Base-by-base conservation (phyloP, 1,140 invertebrate species). In the Ericerus pela region DNA sequence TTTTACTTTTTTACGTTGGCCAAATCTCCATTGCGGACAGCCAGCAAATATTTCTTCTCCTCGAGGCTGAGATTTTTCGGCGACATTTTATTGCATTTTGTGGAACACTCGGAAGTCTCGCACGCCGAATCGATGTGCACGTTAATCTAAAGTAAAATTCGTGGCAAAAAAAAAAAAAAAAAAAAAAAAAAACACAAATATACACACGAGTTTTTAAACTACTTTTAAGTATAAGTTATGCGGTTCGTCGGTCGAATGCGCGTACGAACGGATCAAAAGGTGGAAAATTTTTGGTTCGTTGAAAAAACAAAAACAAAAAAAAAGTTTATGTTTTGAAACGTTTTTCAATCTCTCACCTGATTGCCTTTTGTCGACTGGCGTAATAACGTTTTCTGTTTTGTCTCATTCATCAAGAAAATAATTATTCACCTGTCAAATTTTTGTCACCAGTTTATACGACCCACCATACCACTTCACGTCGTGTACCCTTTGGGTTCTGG, bases 21-120 rank as follows among this genome's bases (percentile, higher is more conserved):
- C 62, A 87, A 70, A 65, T 91, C 86, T 11, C 86, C 86, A 43
- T 87, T 72, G 69, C 90, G 85, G 1, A 90, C 86, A 1, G 85
- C 84, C 36, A 90, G 69, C 8, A 91, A 70, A 66, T 83, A 91
- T 62, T 84, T 86, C 69, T 91, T 91, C 66, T 90, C 87, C 59
- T 88, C 84, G 26, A 81, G 66, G 52, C 75, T 80, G 18, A 90
- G 70, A 12, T 79, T 67, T 63, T 81, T 5, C 83, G 84, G 41
- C 8, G 26, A 22, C 22, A 24, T 47, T 22, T 47, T 6, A 5
- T 3, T 3, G 16, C 37, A 41, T 6, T 8, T 4, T 12, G 37
- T 8, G 6, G 37, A 12, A 18, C 6, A 41, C 20, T n/a, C 8
- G 8, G 37, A 8, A 18, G 37, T 41, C 20, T 14, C 37, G 37